Evolutionary conservation across 1,140 invertebrate species (phyloP), one percentile per base, ranked within the genome.

Genomic region (Gonioctena quinquepunctata): DNA sequence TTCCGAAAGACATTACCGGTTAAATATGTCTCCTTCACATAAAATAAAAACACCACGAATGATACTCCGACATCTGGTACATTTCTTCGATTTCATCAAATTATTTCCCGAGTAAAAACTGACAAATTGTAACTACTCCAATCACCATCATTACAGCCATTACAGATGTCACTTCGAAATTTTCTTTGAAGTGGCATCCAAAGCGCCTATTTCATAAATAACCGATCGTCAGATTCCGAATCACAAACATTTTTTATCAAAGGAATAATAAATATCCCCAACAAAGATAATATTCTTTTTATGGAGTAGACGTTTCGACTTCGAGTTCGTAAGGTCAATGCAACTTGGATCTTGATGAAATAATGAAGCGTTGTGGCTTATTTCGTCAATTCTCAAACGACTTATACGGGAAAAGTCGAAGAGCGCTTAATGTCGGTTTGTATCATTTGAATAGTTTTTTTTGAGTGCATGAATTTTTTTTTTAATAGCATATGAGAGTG

Each of bases 201-300:
- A 42, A 54, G 52, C 52, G 52, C 52, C 19, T 54, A 16, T 18
- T 23, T 54, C 18, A 23, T 42, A 42, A 42, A 42, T 42, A 42
- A 54, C 6, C 52, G 19, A 54, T 54, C n/a, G 22, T 13, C 19
- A 18, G 19, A 54, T 54, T 21, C 52, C 22, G n/a, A 23, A 18
- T 54, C 52, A 54, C 52, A 54, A 54, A 54, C 22, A 54, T 11
- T 19, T 54, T 54, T 54, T 54, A 54, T 54, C 50, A 23, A 42
- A 54, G 52, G 52, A 54, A 22, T 23, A 54, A 18, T 42, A 42
- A n/a, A 42, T 42, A 13, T 42, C 33, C 16, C 16, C 11, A 42
- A 42, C 33, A 42, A 42, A 13, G 33, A 57, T 57, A 23, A 57
- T 25, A 57, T 57, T 25, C 54, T 57, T 57, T 57, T 57, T 22